Evolutionary conservation across 2,797 vertebrate genomes (phyloP), one percentile per base, ranked within the genome.

Genomic region (Sebastes vulpes): DNA sequence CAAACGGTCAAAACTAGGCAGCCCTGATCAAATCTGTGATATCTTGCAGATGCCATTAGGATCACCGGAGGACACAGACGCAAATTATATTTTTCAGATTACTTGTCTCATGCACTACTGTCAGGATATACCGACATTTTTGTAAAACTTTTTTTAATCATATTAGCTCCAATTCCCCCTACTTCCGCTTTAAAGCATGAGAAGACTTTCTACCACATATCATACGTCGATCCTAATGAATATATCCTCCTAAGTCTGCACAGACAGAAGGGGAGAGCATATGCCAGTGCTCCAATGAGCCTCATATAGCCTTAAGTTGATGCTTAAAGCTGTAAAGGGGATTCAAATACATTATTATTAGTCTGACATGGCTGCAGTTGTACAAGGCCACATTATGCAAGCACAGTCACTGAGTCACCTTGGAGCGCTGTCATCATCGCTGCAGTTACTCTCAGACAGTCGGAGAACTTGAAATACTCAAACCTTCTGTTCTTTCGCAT

Each of bases 351-450:
- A 79, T 84, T 77, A 88, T 75, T 65, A 58, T 54, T 46, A 69
- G 59, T 42, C 70, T 72, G 73, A 84, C 81, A 65, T 63, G 9
- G 32, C 53, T 78, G 75, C 72, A 77, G 77, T 71, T 52, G 75
- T 32, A 61, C 71, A 79, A 71, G 72, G 75, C 56, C 79, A 77
- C 31, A 86, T 84, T 81, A 88, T 85, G 83, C 74, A 82, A 72
- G 65, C 74, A 59, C 63, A 72, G 60, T 68, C 71, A 75, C 67
- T 25, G 65, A 85, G 85, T 89, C 79, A 89, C 91, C 82, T 87
- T 88, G 75, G 61, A 81, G 77, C 21, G 9, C 53, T 48, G 26
- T 70, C 67, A 42, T 42, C 38, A 65, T 64, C n/a, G 50, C 35
- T 63, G 68, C 28, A 50, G 59, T 32, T 70, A 25, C 35, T 72